These are phyloP conservation scores for Eriosoma lanigerum DNA, from an alignment of 1,140 invertebrate genomes.

Conservation along the genomic window DNA sequence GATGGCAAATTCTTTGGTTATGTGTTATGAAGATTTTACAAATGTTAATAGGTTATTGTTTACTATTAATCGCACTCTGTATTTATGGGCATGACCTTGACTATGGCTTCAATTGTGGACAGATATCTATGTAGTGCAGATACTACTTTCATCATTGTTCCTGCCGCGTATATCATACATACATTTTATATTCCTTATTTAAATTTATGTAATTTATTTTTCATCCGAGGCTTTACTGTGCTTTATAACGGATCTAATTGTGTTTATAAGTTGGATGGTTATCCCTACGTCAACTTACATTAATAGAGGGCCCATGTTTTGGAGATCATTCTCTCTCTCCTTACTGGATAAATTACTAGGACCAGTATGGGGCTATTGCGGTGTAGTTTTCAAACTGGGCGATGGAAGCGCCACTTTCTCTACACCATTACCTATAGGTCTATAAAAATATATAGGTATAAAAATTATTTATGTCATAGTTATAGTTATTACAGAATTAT, in stretches of 20 bases:
- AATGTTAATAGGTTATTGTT: neutral
- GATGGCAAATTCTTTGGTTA: neutral
- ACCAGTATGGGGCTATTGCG: neutral
- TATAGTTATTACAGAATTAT: no score
- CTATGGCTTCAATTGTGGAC: neutral
- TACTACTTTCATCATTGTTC: constrained; percentile 34
- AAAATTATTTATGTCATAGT: no score
- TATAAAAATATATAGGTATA: no score
- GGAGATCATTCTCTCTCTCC: neutral
- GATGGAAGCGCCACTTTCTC: neutral
- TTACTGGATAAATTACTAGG: neutral
- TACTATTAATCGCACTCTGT: neutral
- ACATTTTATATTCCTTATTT: constrained; percentile 52
- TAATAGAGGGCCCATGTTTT: constrained; percentile 36
- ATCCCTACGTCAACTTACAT: constrained; percentile 49
- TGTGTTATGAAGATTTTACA: constrained; percentile 9
- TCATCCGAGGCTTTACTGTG: no score
- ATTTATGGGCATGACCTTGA: neutral
- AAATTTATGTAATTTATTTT: constrained; percentile 43
- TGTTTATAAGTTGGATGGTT: constrained; percentile 52
- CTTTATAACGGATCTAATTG: no score
- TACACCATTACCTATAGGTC: constrained; percentile 11
- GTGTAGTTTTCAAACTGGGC: neutral
- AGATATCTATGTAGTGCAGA: constrained; percentile 43
- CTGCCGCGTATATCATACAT: constrained; percentile 41